Evolutionary conservation across 1,140 invertebrate species (phyloP).

Genomic region (Penaeus chinensis): DNA sequence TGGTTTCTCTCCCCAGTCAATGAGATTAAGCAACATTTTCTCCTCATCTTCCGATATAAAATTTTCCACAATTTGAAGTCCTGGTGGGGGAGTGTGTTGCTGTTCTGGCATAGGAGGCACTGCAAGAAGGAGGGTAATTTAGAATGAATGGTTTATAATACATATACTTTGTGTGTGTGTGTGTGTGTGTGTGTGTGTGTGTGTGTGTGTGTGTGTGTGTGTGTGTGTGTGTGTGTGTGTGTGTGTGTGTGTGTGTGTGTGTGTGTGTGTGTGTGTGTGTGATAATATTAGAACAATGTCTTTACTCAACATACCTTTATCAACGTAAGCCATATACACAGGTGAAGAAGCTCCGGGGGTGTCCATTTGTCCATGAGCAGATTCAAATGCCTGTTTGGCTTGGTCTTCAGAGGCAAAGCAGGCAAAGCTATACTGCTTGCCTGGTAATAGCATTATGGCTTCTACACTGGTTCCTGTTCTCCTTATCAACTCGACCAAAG

Average conservation of each 20-base stretch:
- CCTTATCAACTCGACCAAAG: constrained; percentile 71
- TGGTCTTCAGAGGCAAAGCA: constrained; percentile 70
- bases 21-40: constrained; percentile 73
- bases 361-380: constrained; percentile 71
- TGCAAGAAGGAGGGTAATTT: constrained; percentile 27
- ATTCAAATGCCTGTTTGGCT: constrained; percentile 71
- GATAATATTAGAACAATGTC: not conserved
- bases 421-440: constrained; percentile 83
- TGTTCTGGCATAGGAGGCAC: constrained; percentile 62
- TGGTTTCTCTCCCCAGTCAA: constrained; percentile 72
- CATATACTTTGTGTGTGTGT: no score
- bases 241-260: no score
- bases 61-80: constrained; percentile 79
- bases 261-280: no score
- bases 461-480: constrained; percentile 71
- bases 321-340: constrained; percentile 76
- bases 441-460: constrained; percentile 75
- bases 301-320: constrained; percentile 70
- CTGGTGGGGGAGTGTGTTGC: constrained; percentile 72
- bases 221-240: no score
- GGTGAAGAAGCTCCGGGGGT: constrained; percentile 72
- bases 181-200: no score
- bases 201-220: no score
- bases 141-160: no score
- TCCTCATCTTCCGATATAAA: constrained; percentile 84